Conservation (phyloP, 2,797 vertebrate genomes). For the Natrix natrix region DNA sequence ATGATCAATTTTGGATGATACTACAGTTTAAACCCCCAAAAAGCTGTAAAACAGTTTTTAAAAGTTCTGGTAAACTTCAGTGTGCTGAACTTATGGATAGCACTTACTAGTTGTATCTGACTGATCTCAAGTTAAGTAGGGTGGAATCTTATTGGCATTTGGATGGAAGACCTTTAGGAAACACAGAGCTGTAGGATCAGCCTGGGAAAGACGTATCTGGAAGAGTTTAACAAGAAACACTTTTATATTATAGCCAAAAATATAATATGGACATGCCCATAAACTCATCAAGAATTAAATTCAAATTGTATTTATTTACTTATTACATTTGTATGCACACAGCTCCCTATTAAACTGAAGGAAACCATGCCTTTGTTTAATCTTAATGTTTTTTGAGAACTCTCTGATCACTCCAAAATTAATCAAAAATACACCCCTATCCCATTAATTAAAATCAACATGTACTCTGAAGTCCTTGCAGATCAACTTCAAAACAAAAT, state of each 20-base stretch:
- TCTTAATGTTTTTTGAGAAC: neutral
- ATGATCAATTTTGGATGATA: neutral
- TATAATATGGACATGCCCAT: neutral
- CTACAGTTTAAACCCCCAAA: neutral
- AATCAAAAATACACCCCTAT: neutral
- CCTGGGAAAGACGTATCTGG: neutral
- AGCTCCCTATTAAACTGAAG: neutral
- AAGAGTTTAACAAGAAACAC: neutral
- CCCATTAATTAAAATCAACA: neutral
- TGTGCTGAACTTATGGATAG: neutral
- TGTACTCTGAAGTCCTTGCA: neutral
- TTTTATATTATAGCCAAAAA: neutral
- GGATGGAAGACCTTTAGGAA: neutral
- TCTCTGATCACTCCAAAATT: neutral
- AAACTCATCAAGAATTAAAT: neutral
- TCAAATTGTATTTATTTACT: neutral
- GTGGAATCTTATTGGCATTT: neutral
- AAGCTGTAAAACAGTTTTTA: neutral
- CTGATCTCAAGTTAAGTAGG: neutral
- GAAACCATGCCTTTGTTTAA: neutral
- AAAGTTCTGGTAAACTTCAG: neutral
- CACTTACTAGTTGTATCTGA: neutral
- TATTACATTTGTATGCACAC: neutral
- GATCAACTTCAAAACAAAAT: neutral
- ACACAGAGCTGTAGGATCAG: neutral